A percentile compares a stretch with the other conserved stretches of the same genome.
Conservation (phyloP, 2,888 invertebrate species). For the Melikaiella ostensackeni region DNA sequence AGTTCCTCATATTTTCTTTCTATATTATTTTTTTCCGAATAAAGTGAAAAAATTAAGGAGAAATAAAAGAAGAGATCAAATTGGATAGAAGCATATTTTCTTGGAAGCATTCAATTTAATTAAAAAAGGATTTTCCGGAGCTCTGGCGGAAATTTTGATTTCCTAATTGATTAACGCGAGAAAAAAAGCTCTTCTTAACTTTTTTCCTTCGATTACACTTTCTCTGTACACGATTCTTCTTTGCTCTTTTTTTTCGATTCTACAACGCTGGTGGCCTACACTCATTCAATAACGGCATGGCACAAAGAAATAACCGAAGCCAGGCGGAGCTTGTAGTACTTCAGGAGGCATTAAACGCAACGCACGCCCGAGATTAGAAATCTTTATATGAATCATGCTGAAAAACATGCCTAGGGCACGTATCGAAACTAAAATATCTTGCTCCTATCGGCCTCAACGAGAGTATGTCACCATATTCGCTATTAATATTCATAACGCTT, state of each 20-base stretch:
- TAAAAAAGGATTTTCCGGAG: neutral
- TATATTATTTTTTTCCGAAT: no score
- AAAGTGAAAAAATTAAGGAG: neutral
- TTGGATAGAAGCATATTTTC: neutral
- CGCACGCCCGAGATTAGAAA: conserved; percentile 33
- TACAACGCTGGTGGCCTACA: conserved; percentile 48
- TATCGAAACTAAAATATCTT: conserved; percentile 30
- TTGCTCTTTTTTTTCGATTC: conserved; percentile 38
- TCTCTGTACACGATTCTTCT: conserved; percentile 33
- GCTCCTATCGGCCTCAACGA: conserved; percentile 29
- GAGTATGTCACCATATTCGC: conserved; percentile 14
- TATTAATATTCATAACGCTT: conserved; percentile 21
- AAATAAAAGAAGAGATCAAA: neutral
- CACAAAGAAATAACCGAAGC: conserved; percentile 18
- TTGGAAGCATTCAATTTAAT: conserved; percentile 4
- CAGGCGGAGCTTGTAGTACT: conserved; percentile 4
- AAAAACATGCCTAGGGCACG: conserved; percentile 31
- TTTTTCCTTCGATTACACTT: conserved; percentile 12
- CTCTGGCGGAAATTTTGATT: neutral
- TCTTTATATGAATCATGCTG: conserved; percentile 24
- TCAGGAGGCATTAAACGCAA: conserved; percentile 29
- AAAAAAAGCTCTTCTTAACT: neutral
- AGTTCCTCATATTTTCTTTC: neutral
- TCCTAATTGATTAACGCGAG: neutral
- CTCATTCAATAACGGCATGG: conserved; percentile 27